Base-by-base conservation (phyloP, 2,113 vertebrate species). In the Dromaius novaehollandiae region DNA sequence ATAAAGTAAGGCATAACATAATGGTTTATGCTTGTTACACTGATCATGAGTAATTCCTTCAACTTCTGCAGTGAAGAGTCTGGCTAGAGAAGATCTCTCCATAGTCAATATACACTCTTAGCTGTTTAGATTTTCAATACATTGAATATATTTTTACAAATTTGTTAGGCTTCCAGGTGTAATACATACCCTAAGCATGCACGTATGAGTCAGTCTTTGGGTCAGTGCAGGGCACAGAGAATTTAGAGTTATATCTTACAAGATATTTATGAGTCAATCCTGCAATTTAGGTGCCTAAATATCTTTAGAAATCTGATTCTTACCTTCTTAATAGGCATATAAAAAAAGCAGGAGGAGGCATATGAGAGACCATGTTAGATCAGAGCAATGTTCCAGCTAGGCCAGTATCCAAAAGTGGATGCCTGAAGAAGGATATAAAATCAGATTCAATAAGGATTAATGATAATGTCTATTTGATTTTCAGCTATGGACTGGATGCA, bases 401-500 rank as follows among this genome's bases (percentile, higher is more conserved):
- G 18, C 18, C 46, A 48, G 46, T 48, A 48, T 60, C 30, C 30
- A 60, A 20, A 34, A 60, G 18, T 19, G 19, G 56, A 34, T 11
- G 17, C 56, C 56, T 60, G 56, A 58, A 60, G 56, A 34, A 55
- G 36, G 26, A 55, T 63, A 48, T 24, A 63, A 82, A 68, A 11
- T 1, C 40, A 86, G 30, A 65, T 60, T 58, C 30, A 17, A 10
- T 0, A 44, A 20, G 38, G 11, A 55, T 73, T 86, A 68, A 93
- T 88, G 19, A 13, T 32, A 82, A 5, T 18, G 9, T 53, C 86
- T 79, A 1, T 68, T 82, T 71, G 73, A 69, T 66, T 68, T 12
- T 38, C 19, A 5, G 21, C 1, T 15, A 6, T 6, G 13, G 18
- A 9, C 30, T n/a, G 38, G 65, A 74, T 50, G n/a, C 1, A 1